phyloP scores from a whole-genome alignment of 2,113 vertebrate species.

The Tursiops truncatus region DNA sequence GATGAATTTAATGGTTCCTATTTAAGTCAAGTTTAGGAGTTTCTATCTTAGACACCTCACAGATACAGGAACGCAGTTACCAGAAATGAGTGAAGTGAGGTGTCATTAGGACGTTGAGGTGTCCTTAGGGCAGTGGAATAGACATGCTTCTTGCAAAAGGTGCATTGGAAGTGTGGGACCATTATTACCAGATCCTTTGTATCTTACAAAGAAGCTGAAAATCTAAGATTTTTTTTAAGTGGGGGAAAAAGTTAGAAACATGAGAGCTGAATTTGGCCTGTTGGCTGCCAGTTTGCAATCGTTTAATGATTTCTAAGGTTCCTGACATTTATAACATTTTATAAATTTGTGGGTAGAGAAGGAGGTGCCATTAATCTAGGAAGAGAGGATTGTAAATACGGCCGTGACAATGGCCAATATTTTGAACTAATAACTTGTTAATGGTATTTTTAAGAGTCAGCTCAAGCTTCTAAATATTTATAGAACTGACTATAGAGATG shows the following conservation, averaged over 20 bases:
- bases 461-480: background rate
- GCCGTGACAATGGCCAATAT: background rate
- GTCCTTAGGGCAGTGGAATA: background rate
- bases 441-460: background rate
- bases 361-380: background rate
- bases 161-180: background rate
- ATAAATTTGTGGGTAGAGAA: background rate
- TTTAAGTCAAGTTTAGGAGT: background rate
- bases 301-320: background rate
- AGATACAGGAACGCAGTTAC: background rate
- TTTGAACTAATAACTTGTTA: background rate
- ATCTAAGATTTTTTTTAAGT: background rate
- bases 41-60: background rate
- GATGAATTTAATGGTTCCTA: background rate
- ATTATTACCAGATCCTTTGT: background rate
- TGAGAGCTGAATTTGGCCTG: background rate
- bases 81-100: background rate
- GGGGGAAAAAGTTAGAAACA: background rate
- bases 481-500: background rate
- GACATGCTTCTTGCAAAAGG: background rate
- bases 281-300: background rate
- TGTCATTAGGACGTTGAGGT: background rate
- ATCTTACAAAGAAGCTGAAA: background rate
- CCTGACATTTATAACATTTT: background rate
- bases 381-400: background rate